Percentiles rank a stretch among this genome's conserved stretches.
Evolutionary conservation across 2,888 invertebrate genomes (phyloP).

Genomic region (Euplexia lucipara): DNA sequence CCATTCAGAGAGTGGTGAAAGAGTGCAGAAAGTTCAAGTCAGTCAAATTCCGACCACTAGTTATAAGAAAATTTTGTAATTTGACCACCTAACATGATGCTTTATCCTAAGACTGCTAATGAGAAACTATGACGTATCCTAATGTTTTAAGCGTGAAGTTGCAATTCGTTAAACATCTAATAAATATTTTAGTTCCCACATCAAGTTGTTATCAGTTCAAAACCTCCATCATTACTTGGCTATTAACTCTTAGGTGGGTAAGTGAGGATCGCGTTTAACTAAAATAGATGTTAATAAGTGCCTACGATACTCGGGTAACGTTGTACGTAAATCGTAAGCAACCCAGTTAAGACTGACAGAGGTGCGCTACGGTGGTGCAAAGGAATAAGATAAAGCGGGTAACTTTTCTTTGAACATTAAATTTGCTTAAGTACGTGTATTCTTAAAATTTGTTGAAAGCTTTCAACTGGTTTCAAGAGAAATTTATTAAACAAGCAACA

Average conservation of each 20-base stretch:
- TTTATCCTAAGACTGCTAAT: background rate
- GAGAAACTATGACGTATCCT: background rate
- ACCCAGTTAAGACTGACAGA: constrained; percentile 82
- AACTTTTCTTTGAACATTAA: too few relatives aligned
- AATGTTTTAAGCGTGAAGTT: background rate
- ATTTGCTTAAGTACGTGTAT: too few relatives aligned
- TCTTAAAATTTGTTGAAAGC: too few relatives aligned
- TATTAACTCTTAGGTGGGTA: constrained; percentile 57
- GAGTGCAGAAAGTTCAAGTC: too few relatives aligned
- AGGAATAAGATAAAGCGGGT: constrained; percentile 5
- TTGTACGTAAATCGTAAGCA: constrained; percentile 81
- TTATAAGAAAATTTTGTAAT: too few relatives aligned
- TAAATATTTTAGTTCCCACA: constrained; percentile 48
- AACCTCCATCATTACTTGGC: constrained; percentile 50
- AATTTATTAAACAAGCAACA: too few relatives aligned
- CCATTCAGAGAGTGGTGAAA: too few relatives aligned
- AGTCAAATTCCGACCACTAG: too few relatives aligned
- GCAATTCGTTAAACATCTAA: constrained; percentile 14
- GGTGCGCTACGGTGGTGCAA: constrained; percentile 45
- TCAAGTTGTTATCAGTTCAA: constrained; percentile 39
- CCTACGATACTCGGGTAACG: constrained; percentile 78
- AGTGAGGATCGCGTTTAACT: constrained; percentile 61
- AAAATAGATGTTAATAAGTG: constrained; percentile 72
- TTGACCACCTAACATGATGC: background rate
- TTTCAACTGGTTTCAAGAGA: too few relatives aligned